Evolutionary conservation across 1,140 invertebrate species (phyloP), one percentile per base, ranked within the genome.

Genomic region (Drosophila paulistorum): DNA sequence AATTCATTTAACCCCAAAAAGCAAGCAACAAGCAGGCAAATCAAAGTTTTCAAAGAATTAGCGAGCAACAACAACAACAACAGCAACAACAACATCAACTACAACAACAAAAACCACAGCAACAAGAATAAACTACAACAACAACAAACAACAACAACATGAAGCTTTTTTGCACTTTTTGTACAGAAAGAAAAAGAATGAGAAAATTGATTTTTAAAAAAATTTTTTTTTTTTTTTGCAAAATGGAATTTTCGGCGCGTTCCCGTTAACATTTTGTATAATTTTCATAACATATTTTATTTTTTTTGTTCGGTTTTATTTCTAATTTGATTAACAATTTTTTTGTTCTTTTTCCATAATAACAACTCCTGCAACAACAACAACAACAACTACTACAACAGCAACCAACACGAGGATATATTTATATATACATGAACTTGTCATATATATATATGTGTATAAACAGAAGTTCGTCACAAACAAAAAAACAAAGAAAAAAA

Each of bases 31-130:
- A 37, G 35, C 35, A 37, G 10, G 7, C 35, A 37, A 37, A 35
- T 35, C 33, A 35, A 35, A 35, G 33, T 35, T 35, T 35, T 35
- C 3, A 45, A 45, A 45, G 74, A 66, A 67, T 79, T 75, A 65
- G 74, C 73, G 74, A 83, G 26, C 35, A 64, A 63, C 51, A 57
- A 26, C 23, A 26, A 26, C 23, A 26, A 26, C 23, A 26, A 4
- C 3, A 26, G 0, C 3, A 26, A 26, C 23, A 26, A 64, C 51
- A 65, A 67, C 55, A 64, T 65, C 62, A 77, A 72, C 77, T 69
- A 68, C 33, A 71, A 72, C 60, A 63, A 39, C 37, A 67, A 69
- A 60, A 72, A 68, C 75, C 71, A 81, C 76, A 83, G 58, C 73
- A 65, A 75, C 73, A 75, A 62, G 54, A 65, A 42, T 71, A 70